Conservation (phyloP, 1,140 invertebrate genomes). For the Conopomorpha cramerella region DNA sequence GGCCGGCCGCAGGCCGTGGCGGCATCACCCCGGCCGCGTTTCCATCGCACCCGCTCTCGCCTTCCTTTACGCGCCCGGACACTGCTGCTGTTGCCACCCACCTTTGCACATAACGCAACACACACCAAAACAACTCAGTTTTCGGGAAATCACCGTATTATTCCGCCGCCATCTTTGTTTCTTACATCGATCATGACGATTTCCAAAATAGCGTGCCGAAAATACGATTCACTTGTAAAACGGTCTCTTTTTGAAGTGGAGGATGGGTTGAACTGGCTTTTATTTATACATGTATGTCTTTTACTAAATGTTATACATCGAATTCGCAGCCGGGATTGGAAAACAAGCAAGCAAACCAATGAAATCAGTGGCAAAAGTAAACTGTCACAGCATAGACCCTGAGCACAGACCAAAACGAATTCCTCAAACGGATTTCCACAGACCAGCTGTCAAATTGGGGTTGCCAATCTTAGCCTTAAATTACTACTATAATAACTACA, state of each 20-base stretch:
- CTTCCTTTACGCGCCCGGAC: slow-evolving; percentile 42
- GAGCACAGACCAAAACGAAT: no score
- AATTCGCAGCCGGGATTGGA: slow-evolving; percentile 47
- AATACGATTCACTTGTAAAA: slow-evolving; percentile 16
- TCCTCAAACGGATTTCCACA: no score
- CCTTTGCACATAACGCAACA: slow-evolving; percentile 42
- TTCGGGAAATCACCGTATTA: slow-evolving; percentile 59
- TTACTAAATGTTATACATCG: slow-evolving; percentile 53
- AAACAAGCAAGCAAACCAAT: slow-evolving; percentile 52
- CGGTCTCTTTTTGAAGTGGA: slow-evolving; percentile 20
- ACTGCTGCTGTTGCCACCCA: slow-evolving; percentile 38
- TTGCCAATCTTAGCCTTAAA: no score
- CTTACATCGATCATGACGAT: slow-evolving; percentile 58
- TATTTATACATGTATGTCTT: no score
- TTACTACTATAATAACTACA: no score
- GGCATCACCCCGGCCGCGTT: slow-evolving; percentile 51
- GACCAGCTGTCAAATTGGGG: no score
- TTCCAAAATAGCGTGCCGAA: no score
- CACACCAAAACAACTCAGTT: slow-evolving; percentile 32
- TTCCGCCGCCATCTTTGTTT: slow-evolving; percentile 62
- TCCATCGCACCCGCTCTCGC: slow-evolving; percentile 30
- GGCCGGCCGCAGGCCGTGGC: slow-evolving; percentile 48
- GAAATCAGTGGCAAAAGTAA: slow-evolving; percentile 57
- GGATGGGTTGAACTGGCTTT: no score
- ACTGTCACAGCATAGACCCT: no score